These are phyloP conservation scores for Apteryx owenii DNA, from an alignment of 2,113 vertebrate genomes.

Conservation along the genomic window DNA sequence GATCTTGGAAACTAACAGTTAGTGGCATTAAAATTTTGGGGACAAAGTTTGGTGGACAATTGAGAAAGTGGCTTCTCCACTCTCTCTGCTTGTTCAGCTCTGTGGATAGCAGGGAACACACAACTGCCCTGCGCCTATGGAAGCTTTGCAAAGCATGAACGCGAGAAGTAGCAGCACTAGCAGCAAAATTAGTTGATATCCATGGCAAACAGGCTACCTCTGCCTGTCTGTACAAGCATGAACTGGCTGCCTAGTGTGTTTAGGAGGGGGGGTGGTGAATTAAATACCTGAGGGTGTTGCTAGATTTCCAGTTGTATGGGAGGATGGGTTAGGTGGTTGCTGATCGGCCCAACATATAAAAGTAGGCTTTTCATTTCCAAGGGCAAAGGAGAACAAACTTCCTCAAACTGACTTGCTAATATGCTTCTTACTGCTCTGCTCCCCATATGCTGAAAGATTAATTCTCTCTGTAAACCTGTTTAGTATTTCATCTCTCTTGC, in stretches of 20 bases:
- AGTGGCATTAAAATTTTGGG: background rate
- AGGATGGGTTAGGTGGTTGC: background rate
- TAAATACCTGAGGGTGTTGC: background rate
- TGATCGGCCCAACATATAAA: background rate
- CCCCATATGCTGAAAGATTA: background rate
- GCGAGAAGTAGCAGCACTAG: background rate
- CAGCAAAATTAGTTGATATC: background rate
- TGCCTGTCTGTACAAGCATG: background rate
- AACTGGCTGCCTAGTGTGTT: background rate
- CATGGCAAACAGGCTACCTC: background rate
- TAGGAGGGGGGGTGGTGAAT: background rate
- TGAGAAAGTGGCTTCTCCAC: background rate
- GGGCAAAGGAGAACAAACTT: background rate
- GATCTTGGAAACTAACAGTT: background rate
- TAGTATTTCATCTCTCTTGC: background rate
- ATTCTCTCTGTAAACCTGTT: background rate
- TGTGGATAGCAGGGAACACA: background rate
- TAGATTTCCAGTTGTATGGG: background rate
- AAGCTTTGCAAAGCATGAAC: background rate
- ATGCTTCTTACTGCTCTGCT: background rate
- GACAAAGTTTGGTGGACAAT: background rate
- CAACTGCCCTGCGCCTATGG: accelerated
- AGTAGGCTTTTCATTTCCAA: background rate
- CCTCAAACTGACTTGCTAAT: background rate
- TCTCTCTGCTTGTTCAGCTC: background rate